A percentile compares a stretch with the other conserved stretches of the same genome.
Conservation (phyloP, 1,140 invertebrate species). For the Drosophila sproati region DNA sequence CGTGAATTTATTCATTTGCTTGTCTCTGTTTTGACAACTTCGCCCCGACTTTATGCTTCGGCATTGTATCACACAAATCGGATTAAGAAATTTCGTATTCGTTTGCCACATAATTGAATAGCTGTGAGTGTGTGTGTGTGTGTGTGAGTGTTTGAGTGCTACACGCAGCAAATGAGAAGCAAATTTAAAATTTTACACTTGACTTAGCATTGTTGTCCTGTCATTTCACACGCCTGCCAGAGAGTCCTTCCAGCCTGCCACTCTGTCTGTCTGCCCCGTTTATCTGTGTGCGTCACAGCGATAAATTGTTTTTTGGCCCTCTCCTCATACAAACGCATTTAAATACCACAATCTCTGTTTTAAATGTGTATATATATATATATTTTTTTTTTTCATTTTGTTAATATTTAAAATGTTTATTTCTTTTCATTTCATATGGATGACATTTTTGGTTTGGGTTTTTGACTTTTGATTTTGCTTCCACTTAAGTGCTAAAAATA, state of each 20-base stretch:
- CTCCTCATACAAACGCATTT: background rate
- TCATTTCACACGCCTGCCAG: constrained; percentile 72
- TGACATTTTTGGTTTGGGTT: constrained; percentile 51
- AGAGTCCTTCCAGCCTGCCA: constrained; percentile 25
- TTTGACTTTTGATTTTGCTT: constrained; percentile 70
- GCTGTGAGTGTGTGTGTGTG: constrained; percentile 39
- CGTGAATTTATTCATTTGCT: constrained; percentile 79
- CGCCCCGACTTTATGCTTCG: constrained; percentile 25
- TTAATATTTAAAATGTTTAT: constrained; percentile 75
- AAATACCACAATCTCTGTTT: constrained; percentile 14
- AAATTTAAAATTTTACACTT: constrained; percentile 85
- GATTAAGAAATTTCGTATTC: constrained; percentile 84
- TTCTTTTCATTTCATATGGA: constrained; percentile 58
- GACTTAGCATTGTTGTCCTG: constrained; percentile 81
- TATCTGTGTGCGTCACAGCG: constrained; percentile 40
- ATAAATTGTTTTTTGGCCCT: constrained; percentile 62
- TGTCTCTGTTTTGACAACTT: constrained; percentile 79
- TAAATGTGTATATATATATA: background rate
- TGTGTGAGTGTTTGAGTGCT: constrained; percentile 52
- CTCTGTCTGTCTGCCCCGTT: background rate
- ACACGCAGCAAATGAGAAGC: constrained; percentile 77
- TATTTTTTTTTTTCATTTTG: constrained; percentile 26
- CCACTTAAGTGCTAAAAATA: constrained; percentile 69
- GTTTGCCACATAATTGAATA: constrained; percentile 81
- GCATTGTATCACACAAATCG: constrained; percentile 79